These are phyloP conservation scores for Platycnemis pennipes DNA, from an alignment of 2,888 invertebrate species.

Conservation along the genomic window DNA sequence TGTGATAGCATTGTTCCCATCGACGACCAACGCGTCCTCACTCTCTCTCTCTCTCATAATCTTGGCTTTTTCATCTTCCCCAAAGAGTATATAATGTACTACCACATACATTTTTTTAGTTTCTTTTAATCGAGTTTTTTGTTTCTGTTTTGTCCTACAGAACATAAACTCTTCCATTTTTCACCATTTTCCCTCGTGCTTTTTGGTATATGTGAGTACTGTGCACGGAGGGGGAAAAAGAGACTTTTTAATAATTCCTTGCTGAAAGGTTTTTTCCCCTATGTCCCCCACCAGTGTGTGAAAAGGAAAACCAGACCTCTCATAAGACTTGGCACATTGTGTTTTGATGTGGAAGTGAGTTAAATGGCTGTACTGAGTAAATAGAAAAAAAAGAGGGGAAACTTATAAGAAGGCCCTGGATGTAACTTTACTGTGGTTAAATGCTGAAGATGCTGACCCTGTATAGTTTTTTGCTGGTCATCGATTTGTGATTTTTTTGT, in stretches of 20 bases:
- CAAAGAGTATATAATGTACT: slow-evolving; percentile 54
- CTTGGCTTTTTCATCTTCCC: slow-evolving; percentile 45
- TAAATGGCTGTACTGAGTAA: slow-evolving; percentile 52
- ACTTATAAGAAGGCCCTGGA: slow-evolving; percentile 17
- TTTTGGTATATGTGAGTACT: slow-evolving; percentile 24
- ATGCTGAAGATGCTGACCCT: slow-evolving; percentile 61
- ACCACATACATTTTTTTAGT: slow-evolving; percentile 49
- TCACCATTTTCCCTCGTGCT: slow-evolving; percentile 6
- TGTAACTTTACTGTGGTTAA: slow-evolving; percentile 62
- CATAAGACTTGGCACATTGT: slow-evolving; percentile 45
- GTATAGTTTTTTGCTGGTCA: slow-evolving; percentile 64
- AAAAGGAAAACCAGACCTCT: slow-evolving; percentile 32
- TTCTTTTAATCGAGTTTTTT: slow-evolving; percentile 47
- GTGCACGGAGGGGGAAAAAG: slow-evolving; percentile 1
- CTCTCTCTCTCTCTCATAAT: slow-evolving; percentile 27
- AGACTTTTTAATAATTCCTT: slow-evolving; percentile 47
- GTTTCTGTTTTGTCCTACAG: slow-evolving; percentile 13
- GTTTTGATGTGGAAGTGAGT: slow-evolving; percentile 64
- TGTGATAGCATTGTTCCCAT: slow-evolving; percentile 67
- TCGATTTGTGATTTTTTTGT: slow-evolving; percentile 65
- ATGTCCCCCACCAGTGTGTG: background rate
- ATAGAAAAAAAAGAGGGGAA: slow-evolving; percentile 23
- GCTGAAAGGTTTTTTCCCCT: slow-evolving; percentile 19
- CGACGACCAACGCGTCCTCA: slow-evolving; percentile 44
- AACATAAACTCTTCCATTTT: slow-evolving; percentile 51